A percentile compares a stretch with the other conserved stretches of the same genome.
Conservation (phyloP, 2,113 vertebrate genomes). For the Chionomys nivalis region DNA sequence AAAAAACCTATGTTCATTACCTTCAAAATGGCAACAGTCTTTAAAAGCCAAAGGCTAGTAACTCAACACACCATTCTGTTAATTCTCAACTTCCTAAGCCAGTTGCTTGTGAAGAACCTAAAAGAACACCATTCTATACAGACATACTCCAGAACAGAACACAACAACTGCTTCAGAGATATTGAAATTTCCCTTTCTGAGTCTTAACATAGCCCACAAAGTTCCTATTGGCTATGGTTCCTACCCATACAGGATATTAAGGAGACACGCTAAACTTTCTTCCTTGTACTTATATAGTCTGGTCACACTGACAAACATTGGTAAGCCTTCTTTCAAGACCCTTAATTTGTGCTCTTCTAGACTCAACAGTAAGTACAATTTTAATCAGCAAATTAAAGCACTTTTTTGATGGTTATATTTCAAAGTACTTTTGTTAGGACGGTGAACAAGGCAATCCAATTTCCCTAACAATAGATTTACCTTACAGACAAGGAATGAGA, state of each 20-base stretch:
- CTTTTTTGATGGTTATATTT: background rate
- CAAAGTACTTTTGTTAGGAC: background rate
- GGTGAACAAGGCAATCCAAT: slow-evolving; percentile 1
- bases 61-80: background rate
- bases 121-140: background rate
- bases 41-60: background rate
- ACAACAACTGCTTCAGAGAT: background rate
- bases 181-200: background rate
- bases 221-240: background rate
- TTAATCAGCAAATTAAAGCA: background rate
- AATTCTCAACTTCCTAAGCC: background rate
- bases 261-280: background rate
- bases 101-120: background rate
- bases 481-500: background rate
- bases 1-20: background rate
- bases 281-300: background rate
- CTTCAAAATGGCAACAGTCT: background rate
- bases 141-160: background rate
- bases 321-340: background rate
- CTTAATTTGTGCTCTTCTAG: background rate
- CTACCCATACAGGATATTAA: background rate
- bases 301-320: background rate
- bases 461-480: background rate
- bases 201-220: background rate
- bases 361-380: background rate